Base-by-base conservation (phyloP, 2,888 invertebrate species). In the Sussaba pulchella region DNA sequence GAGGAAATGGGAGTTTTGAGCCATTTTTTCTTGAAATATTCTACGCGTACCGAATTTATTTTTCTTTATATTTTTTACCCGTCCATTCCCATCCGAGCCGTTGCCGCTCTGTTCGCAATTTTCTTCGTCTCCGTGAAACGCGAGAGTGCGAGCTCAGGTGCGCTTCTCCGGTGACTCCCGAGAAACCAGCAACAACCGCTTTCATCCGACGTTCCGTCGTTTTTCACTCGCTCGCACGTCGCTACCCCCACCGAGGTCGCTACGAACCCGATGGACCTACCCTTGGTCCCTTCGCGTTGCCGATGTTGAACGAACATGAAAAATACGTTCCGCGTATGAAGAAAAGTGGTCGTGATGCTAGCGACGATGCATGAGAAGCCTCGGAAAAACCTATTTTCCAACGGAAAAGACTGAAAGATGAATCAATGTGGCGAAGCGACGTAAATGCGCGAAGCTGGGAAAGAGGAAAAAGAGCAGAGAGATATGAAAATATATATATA, bases 321-420 rank as follows among this genome's bases (percentile, higher is more conserved):
- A 66, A 54, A 71, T 50, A 75, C 39, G 17, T 41, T 52, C 43
- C 47, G 43, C 52, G 63, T 43, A 43, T 36, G 52, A 76, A 69
- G 69, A 76, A 76, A 76, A 69, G 67, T 75, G 67, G 75, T 67
- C 67, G 64, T 41, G 67, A 75, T 50, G 74, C 57, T 74, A 31
- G 64, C 57, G n/a, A 41, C 54, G 52, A 61, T 21, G 43, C 50
- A 24, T 43, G 52, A 47, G 63, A 69, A 73, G 45, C 9, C 9
- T 10, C 45, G 45, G 39, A 71, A 66, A 67, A 50, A 80, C 61
- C 43, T n/a, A 59, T 67, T 66, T 39, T 14, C 67, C 36, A 54
- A 39, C 39, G 78, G 36, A 63, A 61, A 64, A 61, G 66, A 54
- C 41, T 31, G 14, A 59, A 59, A 41, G 47, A 72, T 47, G 59